phyloP scores from a whole-genome alignment of 2,797 vertebrate species.

The Podarcis siculus region DNA sequence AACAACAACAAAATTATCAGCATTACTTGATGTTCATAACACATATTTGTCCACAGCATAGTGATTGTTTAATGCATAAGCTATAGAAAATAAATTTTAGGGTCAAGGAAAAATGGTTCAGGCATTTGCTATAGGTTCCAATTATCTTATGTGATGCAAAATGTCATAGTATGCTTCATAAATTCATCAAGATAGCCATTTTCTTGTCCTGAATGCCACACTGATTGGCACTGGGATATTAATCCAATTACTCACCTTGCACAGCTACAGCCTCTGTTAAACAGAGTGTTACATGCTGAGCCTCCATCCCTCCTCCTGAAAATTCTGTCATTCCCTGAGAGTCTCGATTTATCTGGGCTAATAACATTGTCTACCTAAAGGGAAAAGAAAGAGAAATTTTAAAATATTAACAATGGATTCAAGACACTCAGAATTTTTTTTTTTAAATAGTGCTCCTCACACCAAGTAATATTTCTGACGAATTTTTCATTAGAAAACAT shows the following conservation, averaged over 20 bases:
- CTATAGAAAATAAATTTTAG: not conserved
- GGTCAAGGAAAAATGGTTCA: not conserved
- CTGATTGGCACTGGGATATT: not conserved
- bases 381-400: constrained; percentile 54
- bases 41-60: not conserved
- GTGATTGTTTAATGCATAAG: not conserved
- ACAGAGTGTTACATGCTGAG: constrained; percentile 95
- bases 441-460: not conserved
- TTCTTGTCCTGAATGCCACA: constrained; percentile 32
- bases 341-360: constrained; percentile 98
- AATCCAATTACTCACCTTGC: constrained; percentile 82
- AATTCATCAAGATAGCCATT: not conserved
- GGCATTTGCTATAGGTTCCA: not conserved
- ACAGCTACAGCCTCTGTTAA: constrained; percentile 95
- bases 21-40: not conserved
- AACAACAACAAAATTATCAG: constrained; percentile 41
- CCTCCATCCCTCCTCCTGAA: constrained; percentile 92
- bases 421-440: not conserved
- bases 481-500: not conserved
- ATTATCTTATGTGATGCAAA: not conserved
- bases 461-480: not conserved
- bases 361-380: constrained; percentile 89
- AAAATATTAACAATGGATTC: constrained; percentile 51
- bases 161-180: not conserved
- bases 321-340: constrained; percentile 97